Conservation (phyloP, 2,113 vertebrate species). For the Semnornis frantzii region DNA sequence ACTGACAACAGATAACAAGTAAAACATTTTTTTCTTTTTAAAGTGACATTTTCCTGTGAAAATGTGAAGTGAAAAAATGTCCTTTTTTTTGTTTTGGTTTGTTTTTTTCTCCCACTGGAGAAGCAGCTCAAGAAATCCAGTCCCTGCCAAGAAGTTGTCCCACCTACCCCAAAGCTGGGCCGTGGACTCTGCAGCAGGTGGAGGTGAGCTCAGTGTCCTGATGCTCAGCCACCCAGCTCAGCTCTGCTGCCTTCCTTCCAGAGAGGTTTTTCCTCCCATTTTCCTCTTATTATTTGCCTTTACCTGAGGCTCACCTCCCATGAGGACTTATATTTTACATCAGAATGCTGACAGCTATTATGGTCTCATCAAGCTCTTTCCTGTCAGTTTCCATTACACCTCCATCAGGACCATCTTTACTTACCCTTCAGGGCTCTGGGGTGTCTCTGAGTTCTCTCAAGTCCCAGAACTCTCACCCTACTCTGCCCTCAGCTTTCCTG, state of each 20-base stretch:
- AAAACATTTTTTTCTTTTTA: not conserved
- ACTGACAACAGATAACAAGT: not conserved
- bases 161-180: accelerated
- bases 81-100: not conserved
- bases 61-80: not conserved
- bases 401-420: not conserved
- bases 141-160: not conserved
- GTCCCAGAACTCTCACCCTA: not conserved
- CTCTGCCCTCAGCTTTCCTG: not conserved
- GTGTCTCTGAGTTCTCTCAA: not conserved
- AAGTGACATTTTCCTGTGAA: not conserved
- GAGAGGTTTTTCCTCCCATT: not conserved
- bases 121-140: not conserved
- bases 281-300: not conserved
- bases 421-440: not conserved
- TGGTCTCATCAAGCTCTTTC: not conserved
- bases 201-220: not conserved
- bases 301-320: not conserved
- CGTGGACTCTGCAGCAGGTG: not conserved
- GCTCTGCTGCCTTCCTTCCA: not conserved
- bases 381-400: accelerated
- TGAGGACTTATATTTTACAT: not conserved
- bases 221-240: not conserved
- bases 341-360: not conserved
- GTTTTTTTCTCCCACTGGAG: not conserved